A percentile compares a stretch with the other conserved stretches of the same genome.
Conservation (phyloP, 2,888 invertebrate species). For the Tenthredo mesomela region DNA sequence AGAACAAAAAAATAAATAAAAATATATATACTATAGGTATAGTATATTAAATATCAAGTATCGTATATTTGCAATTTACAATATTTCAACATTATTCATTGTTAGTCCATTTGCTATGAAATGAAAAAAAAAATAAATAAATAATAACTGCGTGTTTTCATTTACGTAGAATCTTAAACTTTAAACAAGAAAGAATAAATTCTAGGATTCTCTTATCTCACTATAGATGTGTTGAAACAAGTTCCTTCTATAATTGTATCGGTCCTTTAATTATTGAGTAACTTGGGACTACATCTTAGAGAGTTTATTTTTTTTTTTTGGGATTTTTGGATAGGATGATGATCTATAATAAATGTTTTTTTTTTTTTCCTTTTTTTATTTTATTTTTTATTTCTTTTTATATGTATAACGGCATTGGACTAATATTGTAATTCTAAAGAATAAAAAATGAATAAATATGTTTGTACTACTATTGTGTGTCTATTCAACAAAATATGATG, state of each 20-base stretch:
- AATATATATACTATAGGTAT: background rate
- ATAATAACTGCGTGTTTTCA: background rate
- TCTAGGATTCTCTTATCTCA: background rate
- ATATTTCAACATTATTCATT: constrained; percentile 58
- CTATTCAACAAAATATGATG: constrained; percentile 65
- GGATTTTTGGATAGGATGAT: background rate
- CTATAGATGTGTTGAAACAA: background rate
- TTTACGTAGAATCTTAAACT: background rate
- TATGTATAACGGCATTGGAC: background rate
- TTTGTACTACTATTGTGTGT: constrained; percentile 71
- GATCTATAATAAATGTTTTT: background rate
- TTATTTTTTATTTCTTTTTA: no score
- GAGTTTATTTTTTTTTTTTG: background rate
- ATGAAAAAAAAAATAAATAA: no score
- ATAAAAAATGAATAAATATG: constrained; percentile 56
- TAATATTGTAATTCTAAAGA: background rate
- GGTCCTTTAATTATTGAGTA: constrained; percentile 43
- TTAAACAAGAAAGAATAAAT: background rate
- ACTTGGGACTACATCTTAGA: background rate
- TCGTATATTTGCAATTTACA: constrained; percentile 33
- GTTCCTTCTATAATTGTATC: constrained; percentile 42
- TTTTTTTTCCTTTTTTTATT: no score
- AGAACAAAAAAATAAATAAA: background rate
- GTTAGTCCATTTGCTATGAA: constrained; percentile 52
- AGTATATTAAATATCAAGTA: constrained; percentile 20